phyloP scores from a whole-genome alignment of 1,140 invertebrate genomes.

The Alviniconcha marisindica region DNA sequence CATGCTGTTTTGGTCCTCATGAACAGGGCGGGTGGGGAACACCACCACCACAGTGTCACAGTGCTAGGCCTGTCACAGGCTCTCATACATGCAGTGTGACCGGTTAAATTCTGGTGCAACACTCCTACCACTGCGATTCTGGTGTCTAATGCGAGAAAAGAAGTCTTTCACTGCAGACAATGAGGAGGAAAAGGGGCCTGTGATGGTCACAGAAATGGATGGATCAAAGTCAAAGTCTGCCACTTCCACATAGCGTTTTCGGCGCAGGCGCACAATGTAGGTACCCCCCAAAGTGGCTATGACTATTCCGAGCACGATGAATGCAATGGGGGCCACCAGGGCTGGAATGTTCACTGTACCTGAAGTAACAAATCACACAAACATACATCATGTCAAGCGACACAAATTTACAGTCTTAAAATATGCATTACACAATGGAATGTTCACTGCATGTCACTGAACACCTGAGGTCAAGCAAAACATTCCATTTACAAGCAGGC shows the following conservation, averaged over 20 bases:
- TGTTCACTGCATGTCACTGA: too few species aligned
- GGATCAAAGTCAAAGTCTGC: constrained; percentile 57
- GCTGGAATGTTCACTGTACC: constrained; percentile 39
- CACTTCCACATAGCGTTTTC: constrained; percentile 48
- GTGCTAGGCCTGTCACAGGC: not conserved
- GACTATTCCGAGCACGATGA: constrained; percentile 40
- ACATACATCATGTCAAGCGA: too few species aligned
- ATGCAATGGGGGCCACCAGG: constrained; percentile 43
- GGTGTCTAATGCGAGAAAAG: not conserved
- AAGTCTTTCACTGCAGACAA: not conserved
- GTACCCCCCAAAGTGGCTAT: constrained; percentile 37
- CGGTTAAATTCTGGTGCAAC: not conserved
- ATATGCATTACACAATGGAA: too few species aligned
- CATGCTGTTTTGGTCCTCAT: too few species aligned
- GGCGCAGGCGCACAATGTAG: constrained; percentile 43
- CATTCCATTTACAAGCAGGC: too few species aligned
- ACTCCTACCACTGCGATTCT: not conserved
- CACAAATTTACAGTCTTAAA: too few species aligned
- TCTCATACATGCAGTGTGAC: not conserved
- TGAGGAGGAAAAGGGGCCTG: not conserved
- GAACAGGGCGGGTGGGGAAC: too few species aligned
- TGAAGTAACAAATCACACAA: too few species aligned
- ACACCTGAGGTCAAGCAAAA: too few species aligned
- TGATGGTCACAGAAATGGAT: not conserved
- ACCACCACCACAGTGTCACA: too few species aligned